Base-by-base conservation (phyloP, 37 sponge, comb jelly and placozoan species). In the Cliona cf. orientalis region DNA sequence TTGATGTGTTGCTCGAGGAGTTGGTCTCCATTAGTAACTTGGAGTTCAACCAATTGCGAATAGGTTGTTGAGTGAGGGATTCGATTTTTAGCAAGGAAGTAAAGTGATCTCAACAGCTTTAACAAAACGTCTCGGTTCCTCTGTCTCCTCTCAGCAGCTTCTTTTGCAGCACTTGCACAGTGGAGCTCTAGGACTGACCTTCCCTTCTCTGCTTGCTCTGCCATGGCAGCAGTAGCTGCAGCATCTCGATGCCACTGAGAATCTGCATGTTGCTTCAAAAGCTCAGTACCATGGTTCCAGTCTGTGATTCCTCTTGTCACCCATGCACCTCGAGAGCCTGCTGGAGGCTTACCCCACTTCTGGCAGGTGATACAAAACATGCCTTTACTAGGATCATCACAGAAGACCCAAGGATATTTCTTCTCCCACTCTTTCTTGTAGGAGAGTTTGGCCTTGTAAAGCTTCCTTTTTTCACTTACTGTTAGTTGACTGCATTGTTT, bases 181-280 rank as follows among this genome's bases (percentile, higher is more conserved):
- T 58, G 59, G 23, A 58, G 59, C 59, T 58, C 7, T 3, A 58
- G 3, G 26, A 58, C 59, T 9, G 59, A 58, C 59, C 26, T 2
- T 2, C 59, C 59, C 3, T 26, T 9, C 59, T 58, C 59, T 28
- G 59, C 59, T 26, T 58, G 59, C 59, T 58, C 26, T 58, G 59
- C 63, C 63, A 61, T 61, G 14, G 63, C 63, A 61, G 26, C 63
- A 28, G 63, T 61, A 61, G 63, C 63, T 23, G 63, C 63, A 61
- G 19, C 63, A 28, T 61, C 63, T 19, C 26, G 63, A 61, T 62
- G 63, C 21, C 63, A 62, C 63, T 23, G 63, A 7, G 63, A 62
- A 7, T 23, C 63, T 62, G 26, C 63, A 23, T 62, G 63, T 23
- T 11, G 6, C 28, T 23, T 62, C 28, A 62, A 62, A 7, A 25